phyloP scores from a whole-genome alignment of 1,140 invertebrate species.

The Cyrtorhinus lividipennis region DNA sequence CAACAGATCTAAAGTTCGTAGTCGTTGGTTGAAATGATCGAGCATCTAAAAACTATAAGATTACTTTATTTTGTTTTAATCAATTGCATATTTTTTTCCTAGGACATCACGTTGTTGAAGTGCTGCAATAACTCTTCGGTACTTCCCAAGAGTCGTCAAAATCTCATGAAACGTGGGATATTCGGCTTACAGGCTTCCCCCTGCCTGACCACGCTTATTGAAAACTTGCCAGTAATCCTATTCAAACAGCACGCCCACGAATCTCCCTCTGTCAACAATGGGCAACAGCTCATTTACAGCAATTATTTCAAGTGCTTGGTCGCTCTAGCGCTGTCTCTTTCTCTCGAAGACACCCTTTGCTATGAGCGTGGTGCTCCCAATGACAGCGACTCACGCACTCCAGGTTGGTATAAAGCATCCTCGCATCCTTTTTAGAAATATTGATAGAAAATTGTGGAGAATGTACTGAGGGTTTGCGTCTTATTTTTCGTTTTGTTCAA shows the following conservation, averaged over 20 bases:
- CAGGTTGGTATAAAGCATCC: slow-evolving; percentile 23
- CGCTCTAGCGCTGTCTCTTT: slow-evolving; percentile 38
- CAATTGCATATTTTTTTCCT: too few relatives aligned
- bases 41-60: neutral
- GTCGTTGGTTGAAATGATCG: neutral
- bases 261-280: slow-evolving; percentile 39
- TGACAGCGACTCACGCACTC: slow-evolving; percentile 24
- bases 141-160: slow-evolving; percentile 35
- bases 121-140: slow-evolving; percentile 34
- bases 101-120: slow-evolving; percentile 37
- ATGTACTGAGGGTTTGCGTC: too few relatives aligned
- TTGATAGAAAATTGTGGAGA: neutral
- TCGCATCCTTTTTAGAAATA: neutral
- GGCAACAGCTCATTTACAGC: slow-evolving; percentile 44
- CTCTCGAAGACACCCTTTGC: slow-evolving; percentile 40
- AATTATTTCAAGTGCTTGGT: slow-evolving; percentile 43
- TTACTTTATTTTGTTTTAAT: slow-evolving; percentile 8
- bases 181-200: slow-evolving; percentile 39
- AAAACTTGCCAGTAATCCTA: slow-evolving; percentile 36
- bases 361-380: slow-evolving; percentile 34
- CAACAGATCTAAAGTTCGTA: slow-evolving; percentile 34
- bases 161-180: slow-evolving; percentile 38
- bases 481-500: too few relatives aligned
- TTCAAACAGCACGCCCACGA: slow-evolving; percentile 43
- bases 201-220: slow-evolving; percentile 34